Evolutionary conservation across 2,888 invertebrate species (phyloP), one percentile per base, ranked within the genome.

Genomic region (Drosophila subsilvestris): DNA sequence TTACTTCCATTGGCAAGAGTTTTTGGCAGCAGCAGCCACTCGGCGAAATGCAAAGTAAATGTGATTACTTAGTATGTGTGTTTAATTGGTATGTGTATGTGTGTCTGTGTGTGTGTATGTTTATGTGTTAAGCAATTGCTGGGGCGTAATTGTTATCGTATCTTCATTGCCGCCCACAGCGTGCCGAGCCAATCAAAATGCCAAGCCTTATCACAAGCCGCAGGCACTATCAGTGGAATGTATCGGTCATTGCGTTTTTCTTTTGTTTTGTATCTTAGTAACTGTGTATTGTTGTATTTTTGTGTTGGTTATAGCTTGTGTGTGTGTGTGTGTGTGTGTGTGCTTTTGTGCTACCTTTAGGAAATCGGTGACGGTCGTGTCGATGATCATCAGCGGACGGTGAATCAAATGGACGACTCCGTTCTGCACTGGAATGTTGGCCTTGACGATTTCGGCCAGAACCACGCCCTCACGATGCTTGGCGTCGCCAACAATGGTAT

Each of bases 391-490:
- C 17, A 98, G 93, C 0, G 98, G 98, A 76, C 97, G 94, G 86
- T 97, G 96, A 79, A 98, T 98, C 74, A 98, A 94, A 93, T 98
- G 98, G 5, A 98, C 95, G 0, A 98, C 98, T 37, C 98, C 98
- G 89, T 98, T 98, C 89, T 95, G 95, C 29, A 98, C 97, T 0
- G 98, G 98, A 78, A 98, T 98, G 92, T 98, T 98, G 37, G 96
- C 96, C 90, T 95, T 95, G 9, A 97, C 95, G 73, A 98, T 96
- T 92, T 97, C 96, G 1, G 97, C 96, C 75, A 97, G 92, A 1
- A 98, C 98, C 3, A 97, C 96, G 10, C 98, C 98, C 58, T 95
- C 94, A 14, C 95, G 94, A 91, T 97, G 97, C 79, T 94, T 95
- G 2, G 94, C 93, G 88, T 97, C 97, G 3, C 96, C 96, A 47